These are phyloP conservation scores for Marasmarcha lunaedactyla DNA, from an alignment of 2,888 invertebrate genomes.

Conservation along the genomic window DNA sequence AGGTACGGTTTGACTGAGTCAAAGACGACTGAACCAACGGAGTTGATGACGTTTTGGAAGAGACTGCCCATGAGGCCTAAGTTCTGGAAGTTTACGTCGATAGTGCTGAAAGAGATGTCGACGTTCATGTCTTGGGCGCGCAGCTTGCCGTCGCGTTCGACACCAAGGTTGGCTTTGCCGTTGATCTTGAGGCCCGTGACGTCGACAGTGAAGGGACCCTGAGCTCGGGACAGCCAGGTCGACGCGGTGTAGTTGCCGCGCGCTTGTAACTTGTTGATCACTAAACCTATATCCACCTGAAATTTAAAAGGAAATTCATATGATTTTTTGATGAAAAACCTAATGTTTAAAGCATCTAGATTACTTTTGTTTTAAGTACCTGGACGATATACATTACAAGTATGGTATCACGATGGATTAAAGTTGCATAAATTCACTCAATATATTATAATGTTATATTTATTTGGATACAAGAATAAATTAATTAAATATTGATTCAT, in stretches of 20 bases:
- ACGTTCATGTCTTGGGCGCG: conserved; percentile 83
- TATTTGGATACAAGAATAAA: too few species aligned
- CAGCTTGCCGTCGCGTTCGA: conserved; percentile 80
- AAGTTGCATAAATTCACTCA: too few species aligned
- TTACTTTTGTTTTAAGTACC: too few species aligned
- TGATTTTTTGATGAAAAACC: too few species aligned
- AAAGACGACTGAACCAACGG: conserved; percentile 84
- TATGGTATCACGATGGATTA: too few species aligned
- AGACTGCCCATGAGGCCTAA: conserved; percentile 80
- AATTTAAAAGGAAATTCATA: conserved; percentile 15
- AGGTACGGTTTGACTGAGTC: conserved; percentile 90
- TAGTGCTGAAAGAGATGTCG: conserved; percentile 81
- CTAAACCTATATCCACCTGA: conserved; percentile 78
- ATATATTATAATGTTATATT: too few species aligned
- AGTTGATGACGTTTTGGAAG: conserved; percentile 82
- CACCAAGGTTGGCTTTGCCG: conserved; percentile 77
- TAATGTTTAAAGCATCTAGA: too few species aligned
- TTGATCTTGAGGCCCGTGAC: conserved; percentile 77
- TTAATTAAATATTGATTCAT: too few species aligned
- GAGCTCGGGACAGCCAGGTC: conserved; percentile 76
- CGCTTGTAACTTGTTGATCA: conserved; percentile 77
- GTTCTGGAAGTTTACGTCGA: conserved; percentile 85
- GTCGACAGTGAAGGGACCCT: conserved; percentile 83
- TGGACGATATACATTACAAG: too few species aligned
- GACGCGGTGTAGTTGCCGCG: conserved; percentile 81